Conservation (phyloP, 2,797 vertebrate genomes). For the Melopsittacus undulatus region DNA sequence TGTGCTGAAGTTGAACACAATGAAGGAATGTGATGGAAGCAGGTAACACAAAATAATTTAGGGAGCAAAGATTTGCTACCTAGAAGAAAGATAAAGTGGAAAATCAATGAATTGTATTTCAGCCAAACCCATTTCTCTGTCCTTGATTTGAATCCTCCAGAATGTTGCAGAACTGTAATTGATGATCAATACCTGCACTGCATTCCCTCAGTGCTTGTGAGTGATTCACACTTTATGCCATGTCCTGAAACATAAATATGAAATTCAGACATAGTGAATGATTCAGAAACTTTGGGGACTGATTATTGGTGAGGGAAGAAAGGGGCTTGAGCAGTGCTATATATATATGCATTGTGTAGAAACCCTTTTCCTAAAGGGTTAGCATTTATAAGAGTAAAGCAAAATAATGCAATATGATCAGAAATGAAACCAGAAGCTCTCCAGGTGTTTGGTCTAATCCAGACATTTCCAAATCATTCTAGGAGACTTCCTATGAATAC, state of each 20-base stretch:
- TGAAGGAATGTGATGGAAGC: neutral
- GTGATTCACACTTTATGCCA: neutral
- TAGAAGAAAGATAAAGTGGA: neutral
- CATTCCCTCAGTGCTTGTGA: neutral
- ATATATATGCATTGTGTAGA: neutral
- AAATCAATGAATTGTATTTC: neutral
- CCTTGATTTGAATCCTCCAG: neutral
- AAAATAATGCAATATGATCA: neutral
- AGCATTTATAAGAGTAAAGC: neutral
- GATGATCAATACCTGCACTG: conserved; percentile 19
- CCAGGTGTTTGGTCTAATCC: neutral
- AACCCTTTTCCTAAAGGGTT: neutral
- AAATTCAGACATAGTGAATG: neutral
- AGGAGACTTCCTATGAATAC: neutral
- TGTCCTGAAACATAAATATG: conserved; percentile 4
- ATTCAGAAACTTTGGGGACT: neutral
- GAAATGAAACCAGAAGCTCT: neutral
- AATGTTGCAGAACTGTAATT: neutral
- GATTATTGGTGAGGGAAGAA: neutral
- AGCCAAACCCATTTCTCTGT: neutral
- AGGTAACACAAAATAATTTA: neutral
- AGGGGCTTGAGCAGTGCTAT: neutral
- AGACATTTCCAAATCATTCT: neutral
- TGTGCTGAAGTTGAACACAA: neutral
- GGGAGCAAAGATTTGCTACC: neutral